Base-by-base conservation (phyloP, 2,113 vertebrate genomes). In the Cepphus grylle region DNA sequence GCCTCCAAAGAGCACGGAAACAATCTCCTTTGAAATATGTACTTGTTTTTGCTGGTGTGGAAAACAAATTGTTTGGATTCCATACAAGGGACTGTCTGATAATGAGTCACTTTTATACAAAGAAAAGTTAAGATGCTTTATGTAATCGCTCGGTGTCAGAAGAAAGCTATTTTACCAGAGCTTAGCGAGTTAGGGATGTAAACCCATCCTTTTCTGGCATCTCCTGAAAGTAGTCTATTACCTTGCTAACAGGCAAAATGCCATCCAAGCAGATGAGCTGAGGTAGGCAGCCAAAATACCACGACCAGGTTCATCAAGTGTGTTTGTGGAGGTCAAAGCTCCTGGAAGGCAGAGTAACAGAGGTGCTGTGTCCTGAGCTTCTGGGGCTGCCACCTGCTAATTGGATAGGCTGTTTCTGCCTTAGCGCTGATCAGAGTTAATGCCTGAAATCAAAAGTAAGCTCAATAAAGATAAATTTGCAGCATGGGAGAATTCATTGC, bases 401-500 rank as follows among this genome's bases (percentile, higher is more conserved):
- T 94, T 96, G 84, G 73, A 40, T 74, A 47, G 81, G 55, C 84
- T 73, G 29, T 42, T 19, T 91, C n/a, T 89, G 61, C 62, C 55
- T 94, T 82, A 70, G 32, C 5, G 1, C 73, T 91, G 74, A 94
- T 85, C 94, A 85, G 55, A 96, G 81, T 73, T 91, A 94, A 95
- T 88, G 79, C 81, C 74, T 3, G 2, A 87, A 89, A 97, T 96
- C 81, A 96, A 89, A 96, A 95, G 77, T 73, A 85, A 91, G 81
- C 70, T 96, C 78, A 78, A 26, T 86, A 61, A 77, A 93, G 92
- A 88, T 67, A 88, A 81, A 95, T 94, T 66, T 87, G n/a, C 74
- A 86, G 66, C 19, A 10, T n/a, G 53, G 81, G 77, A 76, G 61
- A 79, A 85, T 61, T 94, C 56, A 30, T 78, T 1, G 0, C 77